Percentiles rank a stretch among this genome's conserved stretches.
phyloP scores from a whole-genome alignment of 2,888 invertebrate species.

The Crepidodera aurea region DNA sequence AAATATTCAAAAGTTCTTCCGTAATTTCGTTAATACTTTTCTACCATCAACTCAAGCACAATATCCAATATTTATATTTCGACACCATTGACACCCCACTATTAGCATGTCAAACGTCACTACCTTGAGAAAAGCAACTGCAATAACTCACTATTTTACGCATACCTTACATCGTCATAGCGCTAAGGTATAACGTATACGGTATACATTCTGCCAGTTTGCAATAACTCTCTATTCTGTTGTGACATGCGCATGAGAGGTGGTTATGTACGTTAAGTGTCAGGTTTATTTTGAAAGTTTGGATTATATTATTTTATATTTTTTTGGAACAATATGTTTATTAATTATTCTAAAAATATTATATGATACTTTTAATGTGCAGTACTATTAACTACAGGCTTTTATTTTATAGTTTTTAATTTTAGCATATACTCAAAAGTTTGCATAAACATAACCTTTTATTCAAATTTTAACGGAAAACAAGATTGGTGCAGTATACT shows the following conservation, averaged over 20 bases:
- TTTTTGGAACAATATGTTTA: constrained; percentile 14
- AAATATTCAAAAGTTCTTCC: no score
- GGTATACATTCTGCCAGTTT: no score
- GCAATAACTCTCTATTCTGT: no score
- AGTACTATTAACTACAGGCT: background rate
- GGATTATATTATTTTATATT: constrained; percentile 20
- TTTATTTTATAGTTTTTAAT: background rate
- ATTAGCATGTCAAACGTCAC: no score
- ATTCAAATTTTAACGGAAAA: constrained; percentile 6
- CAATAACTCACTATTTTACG: no score
- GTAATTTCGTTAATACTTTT: no score
- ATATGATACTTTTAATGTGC: background rate
- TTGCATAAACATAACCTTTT: background rate
- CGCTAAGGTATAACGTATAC: no score
- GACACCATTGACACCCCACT: no score
- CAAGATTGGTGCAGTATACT: background rate
- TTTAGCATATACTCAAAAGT: background rate
- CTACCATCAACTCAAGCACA: no score
- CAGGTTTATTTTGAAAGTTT: constrained; percentile 25
- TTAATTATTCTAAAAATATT: constrained; percentile 2
- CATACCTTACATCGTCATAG: no score
- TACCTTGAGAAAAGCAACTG: no score
- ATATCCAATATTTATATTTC: no score
- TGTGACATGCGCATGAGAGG: background rate
- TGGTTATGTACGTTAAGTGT: constrained; percentile 25